These are phyloP conservation scores for Microctonus aethiopoides DNA, from an alignment of 2,888 invertebrate genomes.

Conservation along the genomic window DNA sequence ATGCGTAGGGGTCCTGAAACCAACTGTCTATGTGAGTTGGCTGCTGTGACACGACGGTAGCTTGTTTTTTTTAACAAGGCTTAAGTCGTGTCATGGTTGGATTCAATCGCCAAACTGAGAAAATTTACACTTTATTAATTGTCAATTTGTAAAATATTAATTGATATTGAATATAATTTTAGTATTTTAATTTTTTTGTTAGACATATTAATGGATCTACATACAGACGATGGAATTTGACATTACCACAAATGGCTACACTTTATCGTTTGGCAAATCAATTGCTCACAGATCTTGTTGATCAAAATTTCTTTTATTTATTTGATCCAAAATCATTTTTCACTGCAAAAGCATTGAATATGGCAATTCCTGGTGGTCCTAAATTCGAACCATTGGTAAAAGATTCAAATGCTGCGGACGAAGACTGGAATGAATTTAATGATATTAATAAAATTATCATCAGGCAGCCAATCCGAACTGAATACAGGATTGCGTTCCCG, in stretches of 20 bases:
- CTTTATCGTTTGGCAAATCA: constrained; percentile 98
- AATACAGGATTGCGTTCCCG: constrained; percentile 99
- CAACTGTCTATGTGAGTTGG: constrained; percentile 62
- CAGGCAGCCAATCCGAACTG: constrained; percentile 96
- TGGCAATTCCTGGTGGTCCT: constrained; percentile 99
- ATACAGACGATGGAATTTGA: constrained; percentile 95
- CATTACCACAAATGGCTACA: constrained; percentile 97
- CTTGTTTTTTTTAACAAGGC: constrained; percentile 58
- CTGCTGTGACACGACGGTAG: constrained; percentile 46
- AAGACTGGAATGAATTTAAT: constrained; percentile 99
- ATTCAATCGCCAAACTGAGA: constrained; percentile 56
- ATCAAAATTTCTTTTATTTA: constrained; percentile 98
- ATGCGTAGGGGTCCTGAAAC: constrained; percentile 68
- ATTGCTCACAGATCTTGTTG: constrained; percentile 95
- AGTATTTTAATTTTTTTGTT: no score
- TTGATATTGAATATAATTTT: no score
- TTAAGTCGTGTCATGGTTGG: constrained; percentile 49
- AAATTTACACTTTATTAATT: constrained; percentile 6
- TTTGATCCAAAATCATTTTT: constrained; percentile 99
- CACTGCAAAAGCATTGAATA: constrained; percentile 98
- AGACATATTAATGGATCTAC: constrained; percentile 95
- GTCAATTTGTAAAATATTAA: not conserved
- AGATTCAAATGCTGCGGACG: constrained; percentile 96
- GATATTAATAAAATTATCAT: constrained; percentile 99
- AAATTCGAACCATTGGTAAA: constrained; percentile 99